A percentile compares a stretch with the other conserved stretches of the same genome.
These are phyloP conservation scores for Aleiodes alternator DNA, from an alignment of 2,888 invertebrate genomes.

Conservation along the genomic window DNA sequence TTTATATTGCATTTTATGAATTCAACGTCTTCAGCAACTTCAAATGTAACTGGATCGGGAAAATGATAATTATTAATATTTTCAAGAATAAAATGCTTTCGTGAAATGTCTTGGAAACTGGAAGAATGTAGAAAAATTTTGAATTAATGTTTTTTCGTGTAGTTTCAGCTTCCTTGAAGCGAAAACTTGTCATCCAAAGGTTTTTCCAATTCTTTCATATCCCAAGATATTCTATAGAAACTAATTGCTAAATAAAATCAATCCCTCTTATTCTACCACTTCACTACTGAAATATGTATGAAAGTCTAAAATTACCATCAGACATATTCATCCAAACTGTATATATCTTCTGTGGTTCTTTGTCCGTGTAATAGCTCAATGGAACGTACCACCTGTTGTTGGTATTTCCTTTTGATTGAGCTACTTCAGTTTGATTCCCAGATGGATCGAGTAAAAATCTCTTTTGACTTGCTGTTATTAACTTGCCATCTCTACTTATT, in stretches of 20 bases:
- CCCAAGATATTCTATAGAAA: too few relatives aligned
- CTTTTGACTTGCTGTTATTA: conserved; percentile 82
- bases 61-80: not conserved
- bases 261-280: too few relatives aligned
- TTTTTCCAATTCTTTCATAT: too few relatives aligned
- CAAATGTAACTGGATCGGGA: conserved; percentile 77
- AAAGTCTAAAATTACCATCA: conserved; percentile 79
- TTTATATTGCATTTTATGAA: conserved; percentile 92
- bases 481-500: conserved; percentile 79
- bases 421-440: conserved; percentile 77
- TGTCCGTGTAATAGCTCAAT: conserved; percentile 84
- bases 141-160: too few relatives aligned
- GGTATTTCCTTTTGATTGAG: conserved; percentile 76
- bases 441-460: conserved; percentile 77
- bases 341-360: conserved; percentile 77
- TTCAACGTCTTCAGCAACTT: conserved; percentile 80
- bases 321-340: conserved; percentile 89
- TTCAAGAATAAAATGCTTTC: not conserved
- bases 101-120: not conserved
- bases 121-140: conserved; percentile 9
- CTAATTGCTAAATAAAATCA: too few relatives aligned
- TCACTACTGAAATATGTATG: not conserved
- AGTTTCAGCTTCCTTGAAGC: too few relatives aligned
- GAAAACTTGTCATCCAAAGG: too few relatives aligned
- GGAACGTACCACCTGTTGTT: conserved; percentile 87